Evolutionary conservation across 2,888 invertebrate genomes (phyloP).

Genomic region (Rhynchonema sp.): DNA sequence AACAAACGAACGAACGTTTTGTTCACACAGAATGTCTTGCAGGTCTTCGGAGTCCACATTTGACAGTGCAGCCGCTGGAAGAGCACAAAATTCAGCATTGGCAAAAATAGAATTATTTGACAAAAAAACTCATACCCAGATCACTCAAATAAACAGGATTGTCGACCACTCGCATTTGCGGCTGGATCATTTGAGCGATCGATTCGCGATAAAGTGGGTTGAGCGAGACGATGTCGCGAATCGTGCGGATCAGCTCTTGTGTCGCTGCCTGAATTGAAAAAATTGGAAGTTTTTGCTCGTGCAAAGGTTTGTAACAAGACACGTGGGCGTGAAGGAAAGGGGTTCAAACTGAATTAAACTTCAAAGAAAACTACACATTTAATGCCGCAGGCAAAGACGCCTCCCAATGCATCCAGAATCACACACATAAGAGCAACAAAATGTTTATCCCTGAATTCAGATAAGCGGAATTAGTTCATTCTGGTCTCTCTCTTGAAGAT

Average conservation of each 20-base stretch:
- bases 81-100: too few relatives aligned
- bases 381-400: too few relatives aligned
- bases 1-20: slow-evolving; percentile 71
- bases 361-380: too few relatives aligned
- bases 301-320: neutral
- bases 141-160: slow-evolving; percentile 94
- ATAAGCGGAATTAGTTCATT: too few relatives aligned
- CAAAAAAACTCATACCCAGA: slow-evolving; percentile 50
- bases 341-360: neutral
- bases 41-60: slow-evolving; percentile 61
- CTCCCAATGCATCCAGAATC: too few relatives aligned
- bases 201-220: slow-evolving; percentile 85
- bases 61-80: slow-evolving; percentile 56
- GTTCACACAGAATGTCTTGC: slow-evolving; percentile 52
- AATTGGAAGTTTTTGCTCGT: neutral
- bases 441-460: too few relatives aligned
- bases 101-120: too few relatives aligned
- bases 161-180: slow-evolving; percentile 85
- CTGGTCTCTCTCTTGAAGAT: too few relatives aligned
- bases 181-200: slow-evolving; percentile 88
- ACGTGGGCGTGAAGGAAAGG: too few relatives aligned
- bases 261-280: slow-evolving; percentile 50
- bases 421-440: too few relatives aligned
- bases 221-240: slow-evolving; percentile 80
- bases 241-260: slow-evolving; percentile 88